These are phyloP conservation scores for Cheilosia soror DNA, from an alignment of 2,888 invertebrate genomes.

Conservation along the genomic window DNA sequence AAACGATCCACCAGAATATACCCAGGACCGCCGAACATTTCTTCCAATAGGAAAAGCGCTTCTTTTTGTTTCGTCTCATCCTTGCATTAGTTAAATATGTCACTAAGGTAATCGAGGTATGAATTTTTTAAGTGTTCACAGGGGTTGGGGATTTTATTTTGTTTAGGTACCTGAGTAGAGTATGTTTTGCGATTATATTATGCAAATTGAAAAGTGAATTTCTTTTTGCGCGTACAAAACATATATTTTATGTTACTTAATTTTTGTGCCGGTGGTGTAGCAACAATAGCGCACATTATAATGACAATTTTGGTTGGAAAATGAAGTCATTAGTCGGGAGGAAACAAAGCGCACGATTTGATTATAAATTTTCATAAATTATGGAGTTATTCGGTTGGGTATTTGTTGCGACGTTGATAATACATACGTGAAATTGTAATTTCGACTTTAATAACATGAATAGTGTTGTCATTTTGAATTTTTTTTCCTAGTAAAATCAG, in stretches of 20 bases:
- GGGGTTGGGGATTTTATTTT: constrained; percentile 11
- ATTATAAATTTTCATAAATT: constrained; percentile 44
- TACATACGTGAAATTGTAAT: not conserved
- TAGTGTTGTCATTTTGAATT: not conserved
- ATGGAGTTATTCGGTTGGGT: constrained; percentile 14
- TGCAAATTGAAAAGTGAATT: constrained; percentile 70
- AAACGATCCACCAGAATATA: constrained; percentile 46
- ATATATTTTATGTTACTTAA: constrained; percentile 49
- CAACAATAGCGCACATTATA: constrained; percentile 16
- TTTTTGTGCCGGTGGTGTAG: constrained; percentile 19
- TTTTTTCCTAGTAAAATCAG: too few species aligned
- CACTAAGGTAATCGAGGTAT: constrained; percentile 66
- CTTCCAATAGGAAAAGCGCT: constrained; percentile 1
- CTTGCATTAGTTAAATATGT: constrained; percentile 62
- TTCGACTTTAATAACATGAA: not conserved
- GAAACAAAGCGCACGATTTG: constrained; percentile 31
- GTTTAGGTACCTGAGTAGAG: not conserved
- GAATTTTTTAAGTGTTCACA: constrained; percentile 54
- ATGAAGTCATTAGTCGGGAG: constrained; percentile 46
- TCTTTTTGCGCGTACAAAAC: constrained; percentile 19
- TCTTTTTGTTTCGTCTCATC: constrained; percentile 27
- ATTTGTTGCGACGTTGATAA: constrained; percentile 1
- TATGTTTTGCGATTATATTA: constrained; percentile 46
- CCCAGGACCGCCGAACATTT: not conserved
- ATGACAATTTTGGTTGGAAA: constrained; percentile 22